phyloP scores from a whole-genome alignment of 2,113 vertebrate species.

The Raja brachyura region DNA sequence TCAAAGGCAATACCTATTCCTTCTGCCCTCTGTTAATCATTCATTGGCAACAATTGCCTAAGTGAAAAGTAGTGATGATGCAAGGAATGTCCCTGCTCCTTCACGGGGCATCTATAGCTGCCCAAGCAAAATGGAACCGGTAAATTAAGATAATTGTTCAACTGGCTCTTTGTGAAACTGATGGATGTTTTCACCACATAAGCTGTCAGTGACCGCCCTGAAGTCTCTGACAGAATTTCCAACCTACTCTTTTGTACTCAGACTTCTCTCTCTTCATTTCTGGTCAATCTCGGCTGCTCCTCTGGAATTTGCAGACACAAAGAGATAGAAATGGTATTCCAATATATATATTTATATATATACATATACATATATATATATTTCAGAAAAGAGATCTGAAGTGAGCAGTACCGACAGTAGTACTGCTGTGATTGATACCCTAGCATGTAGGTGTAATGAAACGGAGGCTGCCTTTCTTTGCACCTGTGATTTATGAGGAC shows the following conservation, averaged over 20 bases:
- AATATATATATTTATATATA: not conserved
- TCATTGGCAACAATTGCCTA: not conserved
- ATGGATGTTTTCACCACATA: not conserved
- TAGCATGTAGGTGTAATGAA: slow-evolving; percentile 80
- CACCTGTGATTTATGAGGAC: slow-evolving; percentile 82
- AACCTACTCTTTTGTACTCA: slow-evolving; percentile 10
- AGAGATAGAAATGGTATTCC: not conserved
- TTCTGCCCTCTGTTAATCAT: not conserved
- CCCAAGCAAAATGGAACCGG: not conserved
- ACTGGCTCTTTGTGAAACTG: not conserved
- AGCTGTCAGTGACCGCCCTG: not conserved
- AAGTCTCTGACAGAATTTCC: not conserved
- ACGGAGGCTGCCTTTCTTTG: slow-evolving; percentile 71
- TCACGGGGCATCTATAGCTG: not conserved
- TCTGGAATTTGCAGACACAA: slow-evolving; percentile 9
- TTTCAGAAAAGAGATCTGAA: slow-evolving; percentile 56
- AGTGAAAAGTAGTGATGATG: not conserved
- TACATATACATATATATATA: not conserved
- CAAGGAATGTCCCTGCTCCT: not conserved
- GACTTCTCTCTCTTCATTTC: slow-evolving; percentile 4
- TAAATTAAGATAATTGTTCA: slow-evolving; percentile 26
- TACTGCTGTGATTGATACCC: slow-evolving; percentile 74
- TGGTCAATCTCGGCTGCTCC: slow-evolving; percentile 21
- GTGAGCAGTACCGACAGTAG: slow-evolving; percentile 66
- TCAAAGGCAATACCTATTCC: not conserved